These are phyloP conservation scores for Dryoscopus gambensis DNA, from an alignment of 2,113 vertebrate genomes.

Conservation along the genomic window DNA sequence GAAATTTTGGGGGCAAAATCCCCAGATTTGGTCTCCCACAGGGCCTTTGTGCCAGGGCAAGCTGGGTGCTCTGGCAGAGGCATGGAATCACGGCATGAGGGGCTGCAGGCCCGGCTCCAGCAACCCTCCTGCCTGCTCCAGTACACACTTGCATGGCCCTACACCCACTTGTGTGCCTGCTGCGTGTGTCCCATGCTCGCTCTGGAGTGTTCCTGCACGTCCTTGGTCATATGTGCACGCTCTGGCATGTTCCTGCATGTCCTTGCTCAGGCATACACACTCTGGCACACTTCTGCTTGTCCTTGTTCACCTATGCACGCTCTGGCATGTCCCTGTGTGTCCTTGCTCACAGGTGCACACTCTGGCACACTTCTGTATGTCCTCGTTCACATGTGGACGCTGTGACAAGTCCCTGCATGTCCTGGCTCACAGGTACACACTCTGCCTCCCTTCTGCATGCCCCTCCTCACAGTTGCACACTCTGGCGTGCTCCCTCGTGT, in stretches of 20 bases:
- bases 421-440: not conserved
- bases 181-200: fast-evolving
- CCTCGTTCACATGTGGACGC: not conserved
- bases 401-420: not conserved
- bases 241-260: not conserved
- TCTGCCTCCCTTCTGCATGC: too few species aligned
- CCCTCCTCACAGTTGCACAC: not conserved
- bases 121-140: not conserved
- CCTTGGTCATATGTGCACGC: not conserved
- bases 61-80: not conserved
- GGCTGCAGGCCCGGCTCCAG: not conserved
- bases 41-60: not conserved
- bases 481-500: not conserved
- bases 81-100: fast-evolving
- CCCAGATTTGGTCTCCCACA: not conserved
- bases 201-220: not conserved
- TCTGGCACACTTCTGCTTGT: not conserved
- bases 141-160: not conserved
- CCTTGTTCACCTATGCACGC: not conserved
- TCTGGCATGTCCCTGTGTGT: not conserved
- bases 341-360: not conserved
- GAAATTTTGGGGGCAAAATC: not conserved
- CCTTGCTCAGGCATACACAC: not conserved
- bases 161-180: fast-evolving
- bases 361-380: not conserved